A percentile compares a stretch with the other conserved stretches of the same genome.
Conservation (phyloP, 2,113 vertebrate species). For the Spermophilus dauricus region DNA sequence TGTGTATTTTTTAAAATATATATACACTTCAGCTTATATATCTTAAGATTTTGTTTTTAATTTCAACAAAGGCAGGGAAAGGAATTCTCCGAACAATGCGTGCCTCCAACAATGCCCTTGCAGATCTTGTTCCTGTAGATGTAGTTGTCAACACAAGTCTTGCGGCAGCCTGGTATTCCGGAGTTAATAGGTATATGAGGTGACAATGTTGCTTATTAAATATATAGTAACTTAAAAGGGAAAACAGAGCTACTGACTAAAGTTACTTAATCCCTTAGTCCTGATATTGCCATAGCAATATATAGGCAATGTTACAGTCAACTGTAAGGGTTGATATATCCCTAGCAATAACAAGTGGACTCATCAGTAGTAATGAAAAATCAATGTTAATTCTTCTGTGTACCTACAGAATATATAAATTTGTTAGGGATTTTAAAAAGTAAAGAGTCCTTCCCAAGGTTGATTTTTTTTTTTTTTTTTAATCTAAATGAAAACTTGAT, state of each 20-base stretch:
- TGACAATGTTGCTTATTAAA: conserved; percentile 80
- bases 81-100: conserved; percentile 99
- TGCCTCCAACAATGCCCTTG: conserved; percentile 96
- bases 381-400: conserved; percentile 30
- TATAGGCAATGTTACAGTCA: conserved; percentile 1
- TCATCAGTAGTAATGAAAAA: conserved; percentile 24
- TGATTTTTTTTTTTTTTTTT: neutral
- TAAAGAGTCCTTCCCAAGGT: neutral
- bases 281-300: neutral
- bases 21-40: conserved; percentile 6
- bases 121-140: conserved; percentile 98
- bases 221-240: conserved; percentile 47
- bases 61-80: conserved; percentile 95
- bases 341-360: neutral
- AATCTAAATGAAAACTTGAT: conserved; percentile 44
- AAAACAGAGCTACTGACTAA: conserved; percentile 44
- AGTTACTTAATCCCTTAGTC: conserved; percentile 24
- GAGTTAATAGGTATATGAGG: conserved; percentile 93
- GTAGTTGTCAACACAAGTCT: conserved; percentile 96
- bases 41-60: conserved; percentile 83
- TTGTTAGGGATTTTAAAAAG: conserved; percentile 27
- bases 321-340: neutral
- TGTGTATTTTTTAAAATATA: neutral
- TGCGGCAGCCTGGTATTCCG: conserved; percentile 98
- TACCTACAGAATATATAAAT: neutral